A percentile compares a stretch with the other conserved stretches of the same genome.
Evolutionary conservation across 2,113 vertebrate species (phyloP).

Genomic region (Callipepla californica): DNA sequence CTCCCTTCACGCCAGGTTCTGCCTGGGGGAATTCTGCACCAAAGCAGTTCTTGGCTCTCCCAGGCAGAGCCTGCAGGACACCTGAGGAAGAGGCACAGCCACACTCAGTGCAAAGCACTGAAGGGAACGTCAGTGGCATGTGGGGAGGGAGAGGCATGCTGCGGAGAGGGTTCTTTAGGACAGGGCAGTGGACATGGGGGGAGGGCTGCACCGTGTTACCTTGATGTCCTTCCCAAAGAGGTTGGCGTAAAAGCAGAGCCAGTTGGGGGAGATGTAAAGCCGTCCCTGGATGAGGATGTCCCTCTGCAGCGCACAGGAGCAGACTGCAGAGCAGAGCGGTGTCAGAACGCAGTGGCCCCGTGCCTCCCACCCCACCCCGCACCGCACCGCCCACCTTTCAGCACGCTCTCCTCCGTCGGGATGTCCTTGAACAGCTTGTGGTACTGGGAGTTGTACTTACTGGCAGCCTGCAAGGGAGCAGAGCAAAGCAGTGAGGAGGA

Average conservation of each 20-base stretch:
- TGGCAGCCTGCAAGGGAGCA: slow-evolving; percentile 86
- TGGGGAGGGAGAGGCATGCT: not conserved
- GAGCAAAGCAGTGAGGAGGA: not conserved
- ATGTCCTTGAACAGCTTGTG: slow-evolving; percentile 96
- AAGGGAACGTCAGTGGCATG: fast-evolving
- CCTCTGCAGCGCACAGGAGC: slow-evolving; percentile 94
- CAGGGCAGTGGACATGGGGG: not conserved
- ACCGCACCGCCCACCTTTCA: slow-evolving; percentile 87
- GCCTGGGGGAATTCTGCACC: not conserved
- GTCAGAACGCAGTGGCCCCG: fast-evolving
- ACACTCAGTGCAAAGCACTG: fast-evolving
- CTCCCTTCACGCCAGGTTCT: not conserved
- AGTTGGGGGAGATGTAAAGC: slow-evolving; percentile 96
- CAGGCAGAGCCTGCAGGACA: not conserved
- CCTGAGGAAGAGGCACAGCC: fast-evolving
- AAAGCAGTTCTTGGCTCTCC: not conserved
- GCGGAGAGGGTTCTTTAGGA: not conserved
- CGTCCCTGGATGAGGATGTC: slow-evolving; percentile 95
- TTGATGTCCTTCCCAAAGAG: slow-evolving; percentile 97
- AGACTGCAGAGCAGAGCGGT: slow-evolving; percentile 78
- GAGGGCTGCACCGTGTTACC: slow-evolving; percentile 70
- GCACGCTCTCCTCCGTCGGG: slow-evolving; percentile 90
- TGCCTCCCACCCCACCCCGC: not conserved
- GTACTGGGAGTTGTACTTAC: slow-evolving; percentile 97
- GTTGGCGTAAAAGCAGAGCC: slow-evolving; percentile 97